Conservation (phyloP, 2,113 vertebrate species). For the Poicephalus meyeri region DNA sequence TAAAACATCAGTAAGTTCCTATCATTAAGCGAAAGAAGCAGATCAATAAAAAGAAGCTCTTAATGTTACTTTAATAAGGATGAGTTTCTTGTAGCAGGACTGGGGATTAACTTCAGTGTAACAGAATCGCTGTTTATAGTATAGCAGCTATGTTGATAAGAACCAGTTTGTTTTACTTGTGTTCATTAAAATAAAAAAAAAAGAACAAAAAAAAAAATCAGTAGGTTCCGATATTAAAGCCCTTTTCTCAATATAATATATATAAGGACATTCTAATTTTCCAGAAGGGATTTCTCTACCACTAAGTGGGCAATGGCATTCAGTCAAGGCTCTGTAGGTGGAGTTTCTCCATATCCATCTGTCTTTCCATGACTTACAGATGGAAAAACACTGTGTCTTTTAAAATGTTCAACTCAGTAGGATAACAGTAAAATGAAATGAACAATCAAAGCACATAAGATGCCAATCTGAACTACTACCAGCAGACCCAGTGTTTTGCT, state of each 20-base stretch:
- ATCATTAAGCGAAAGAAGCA: slow-evolving; percentile 76
- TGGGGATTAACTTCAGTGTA: slow-evolving; percentile 69
- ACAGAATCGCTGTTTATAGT: slow-evolving; percentile 55
- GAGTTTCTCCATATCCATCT: slow-evolving; percentile 63
- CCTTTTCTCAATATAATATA: neutral
- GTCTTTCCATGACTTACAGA: slow-evolving; percentile 63
- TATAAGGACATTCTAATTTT: slow-evolving; percentile 41
- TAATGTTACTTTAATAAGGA: slow-evolving; percentile 83
- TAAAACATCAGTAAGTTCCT: slow-evolving; percentile 81
- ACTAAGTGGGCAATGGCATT: slow-evolving; percentile 60
- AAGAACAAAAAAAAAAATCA: slow-evolving; percentile 46
- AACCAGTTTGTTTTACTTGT: slow-evolving; percentile 40
- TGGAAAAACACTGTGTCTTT: slow-evolving; percentile 57
- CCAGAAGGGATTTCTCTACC: slow-evolving; percentile 34
- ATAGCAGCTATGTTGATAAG: slow-evolving; percentile 19
- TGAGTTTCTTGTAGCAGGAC: slow-evolving; percentile 72
- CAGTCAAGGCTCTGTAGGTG: slow-evolving; percentile 57
- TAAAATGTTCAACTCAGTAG: slow-evolving; percentile 61
- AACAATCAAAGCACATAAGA: slow-evolving; percentile 69
- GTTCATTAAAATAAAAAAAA: slow-evolving; percentile 52
- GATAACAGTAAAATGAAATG: slow-evolving; percentile 71
- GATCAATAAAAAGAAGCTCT: slow-evolving; percentile 81
- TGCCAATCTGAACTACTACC: slow-evolving; percentile 23
- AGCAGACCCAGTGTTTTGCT: neutral
- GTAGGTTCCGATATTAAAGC: slow-evolving; percentile 36